Evolutionary conservation across 2,888 invertebrate species (phyloP), one percentile per base, ranked within the genome.

Genomic region (Congeria kusceri): DNA sequence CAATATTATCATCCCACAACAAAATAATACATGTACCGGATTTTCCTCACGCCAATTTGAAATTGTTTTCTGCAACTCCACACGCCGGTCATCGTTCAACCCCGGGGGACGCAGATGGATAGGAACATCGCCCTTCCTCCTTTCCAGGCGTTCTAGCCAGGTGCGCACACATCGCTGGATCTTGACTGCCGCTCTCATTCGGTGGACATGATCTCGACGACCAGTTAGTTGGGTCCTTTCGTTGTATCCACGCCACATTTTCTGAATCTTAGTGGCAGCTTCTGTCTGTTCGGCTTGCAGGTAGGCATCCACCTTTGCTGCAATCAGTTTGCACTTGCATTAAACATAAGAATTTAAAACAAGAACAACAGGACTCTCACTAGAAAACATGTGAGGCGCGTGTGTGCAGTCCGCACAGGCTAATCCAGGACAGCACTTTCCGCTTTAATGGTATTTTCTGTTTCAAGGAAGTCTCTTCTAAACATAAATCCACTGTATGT

Each of bases 221-320:
- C 80, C 81, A 3, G 81, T 77, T 11, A 92, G 73, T 39, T 84
- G 75, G 46, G 80, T 80, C 13, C 93, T 70, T 29, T 87, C 87
- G 32, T 77, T 72, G 63, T 90, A 88, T 9, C 93, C 92, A 57
- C 91, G 84, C 91, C 92, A 93, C 0, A 79, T 23, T 56, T 89
- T 87, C 85, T 93, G 93, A 46, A 93, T 92, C 46, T 79, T 86
- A n/a, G 88, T 67, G 13, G 92, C 93, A 1, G 93, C 91, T 5
- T 84, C 73, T 1, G 86, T 80, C 73, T 91, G 85, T 70, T 92
- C 91, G 70, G 88, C 88, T 49, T 87, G 86, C 64, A 93, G 58
- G 79, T 91, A 91, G 53, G 87, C 86, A 46, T 90, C 88, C 15
- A 93, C 87, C 58, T 90, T 88, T 23, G 85, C 92, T 93, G 84